Percentiles rank a stretch among this genome's conserved stretches.
These are phyloP conservation scores for Platerodrilus igneus DNA, from an alignment of 2,888 invertebrate species.

Conservation along the genomic window DNA sequence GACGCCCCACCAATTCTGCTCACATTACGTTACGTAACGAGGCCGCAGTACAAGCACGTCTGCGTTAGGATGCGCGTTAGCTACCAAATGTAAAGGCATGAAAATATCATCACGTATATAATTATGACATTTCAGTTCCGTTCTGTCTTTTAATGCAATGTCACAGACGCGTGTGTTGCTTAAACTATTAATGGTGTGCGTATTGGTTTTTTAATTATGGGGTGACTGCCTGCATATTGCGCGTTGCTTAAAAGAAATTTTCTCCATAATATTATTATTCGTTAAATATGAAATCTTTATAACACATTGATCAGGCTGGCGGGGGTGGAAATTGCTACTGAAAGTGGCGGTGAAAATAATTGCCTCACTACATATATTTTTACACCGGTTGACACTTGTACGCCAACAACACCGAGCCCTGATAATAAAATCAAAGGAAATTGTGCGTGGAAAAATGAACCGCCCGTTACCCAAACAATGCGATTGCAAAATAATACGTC, in stretches of 20 bases:
- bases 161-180: no score
- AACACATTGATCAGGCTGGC: conserved; percentile 46
- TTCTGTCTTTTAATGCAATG: no score
- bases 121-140: conserved; percentile 11
- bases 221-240: no score
- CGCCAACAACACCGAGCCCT: conserved; percentile 54
- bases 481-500: conserved; percentile 17
- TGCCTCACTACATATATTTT: conserved; percentile 54
- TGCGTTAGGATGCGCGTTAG: conserved; percentile 21
- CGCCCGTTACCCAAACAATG: conserved; percentile 30
- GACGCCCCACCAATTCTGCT: conserved; percentile 32
- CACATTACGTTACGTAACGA: conserved; percentile 36
- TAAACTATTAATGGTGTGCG: no score
- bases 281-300: no score
- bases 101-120: no score
- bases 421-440: conserved; percentile 18
- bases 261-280: no score
- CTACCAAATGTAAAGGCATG: conserved; percentile 11
- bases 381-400: conserved; percentile 55
- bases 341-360: conserved; percentile 41
- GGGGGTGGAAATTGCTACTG: conserved; percentile 35
- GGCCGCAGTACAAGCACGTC: conserved; percentile 30
- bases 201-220: no score
- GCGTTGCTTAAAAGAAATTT: no score
- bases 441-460: conserved; percentile 28